Evolutionary conservation across 2,113 vertebrate species (phyloP), one percentile per base, ranked within the genome.

Genomic region (Myodes glareolus): DNA sequence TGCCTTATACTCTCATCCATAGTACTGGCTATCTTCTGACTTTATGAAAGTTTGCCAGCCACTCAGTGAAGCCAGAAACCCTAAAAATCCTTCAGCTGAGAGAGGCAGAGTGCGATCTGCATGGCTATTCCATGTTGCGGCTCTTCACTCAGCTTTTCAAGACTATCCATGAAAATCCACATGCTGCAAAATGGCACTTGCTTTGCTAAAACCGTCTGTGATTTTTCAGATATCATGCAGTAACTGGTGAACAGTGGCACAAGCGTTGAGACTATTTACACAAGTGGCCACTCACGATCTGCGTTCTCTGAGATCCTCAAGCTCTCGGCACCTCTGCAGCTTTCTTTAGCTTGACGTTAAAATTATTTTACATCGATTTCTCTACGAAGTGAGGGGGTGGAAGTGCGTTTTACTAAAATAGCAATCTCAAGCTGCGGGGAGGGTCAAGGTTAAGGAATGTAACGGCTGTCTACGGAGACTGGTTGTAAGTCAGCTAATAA

Each of bases 401-500:
- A 82, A 94, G 17, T 33, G 29, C 67, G 85, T 93, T 96, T 97
- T 89, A 87, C 94, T 94, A 25, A 89, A 91, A 93, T 97, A 95
- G 90, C 89, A 90, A 70, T 92, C 94, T 77, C 39, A 94, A 91
- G 76, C 77, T 95, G 21, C 75, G 77, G 92, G 96, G 94, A 61
- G 52, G 97, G 67, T 93, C 93, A 98, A 98, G 96, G 96, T 98
- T 97, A 98, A 92, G 88, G 82, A 97, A 96, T 95, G 88, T 65
- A 97, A 95, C 92, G 25, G 89, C 90, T 94, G 91, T 36, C 94
- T 96, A 90, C 52, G 82, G 98, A 98, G 90, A 92, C 55, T 98
- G 90, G 95, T 92, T 97, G 67, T 78, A 97, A 94, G 93, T 85
- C 91, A 97, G 96, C 96, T 98, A 98, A 98, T 96, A 94, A 97